These are phyloP conservation scores for Hystrix cristata DNA, from an alignment of 2,113 vertebrate genomes.

Conservation along the genomic window DNA sequence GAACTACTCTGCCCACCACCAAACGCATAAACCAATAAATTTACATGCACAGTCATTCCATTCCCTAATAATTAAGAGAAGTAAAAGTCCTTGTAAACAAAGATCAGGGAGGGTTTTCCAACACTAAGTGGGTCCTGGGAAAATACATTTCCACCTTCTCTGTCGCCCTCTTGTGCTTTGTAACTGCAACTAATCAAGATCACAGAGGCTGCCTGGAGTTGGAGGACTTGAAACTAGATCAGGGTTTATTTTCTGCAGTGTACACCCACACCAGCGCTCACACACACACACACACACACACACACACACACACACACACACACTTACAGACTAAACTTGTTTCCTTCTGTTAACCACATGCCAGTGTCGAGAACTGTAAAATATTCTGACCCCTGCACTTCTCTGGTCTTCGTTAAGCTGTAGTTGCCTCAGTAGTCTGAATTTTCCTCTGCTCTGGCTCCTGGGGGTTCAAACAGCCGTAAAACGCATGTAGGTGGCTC, in stretches of 20 bases:
- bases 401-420: neutral
- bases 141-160: constrained; percentile 3
- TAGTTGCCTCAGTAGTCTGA: neutral
- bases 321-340: neutral
- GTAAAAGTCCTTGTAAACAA: neutral
- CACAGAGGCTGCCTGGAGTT: fast-evolving
- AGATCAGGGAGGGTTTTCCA: neutral
- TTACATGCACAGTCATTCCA: neutral
- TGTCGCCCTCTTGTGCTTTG: constrained; percentile 76
- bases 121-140: fast-evolving
- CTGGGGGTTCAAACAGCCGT: neutral
- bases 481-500: neutral
- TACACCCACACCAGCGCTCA: neutral
- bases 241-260: neutral
- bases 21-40: neutral
- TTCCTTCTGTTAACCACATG: neutral
- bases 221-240: neutral
- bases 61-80: neutral
- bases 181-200: neutral
- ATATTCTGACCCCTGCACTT: neutral
- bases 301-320: too few relatives aligned
- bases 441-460: neutral
- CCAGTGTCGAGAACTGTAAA: neutral
- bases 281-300: fast-evolving
- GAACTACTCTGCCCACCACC: neutral